Base-by-base conservation (phyloP, 2,888 invertebrate species). In the Sphaerolaimus hirsutus region DNA sequence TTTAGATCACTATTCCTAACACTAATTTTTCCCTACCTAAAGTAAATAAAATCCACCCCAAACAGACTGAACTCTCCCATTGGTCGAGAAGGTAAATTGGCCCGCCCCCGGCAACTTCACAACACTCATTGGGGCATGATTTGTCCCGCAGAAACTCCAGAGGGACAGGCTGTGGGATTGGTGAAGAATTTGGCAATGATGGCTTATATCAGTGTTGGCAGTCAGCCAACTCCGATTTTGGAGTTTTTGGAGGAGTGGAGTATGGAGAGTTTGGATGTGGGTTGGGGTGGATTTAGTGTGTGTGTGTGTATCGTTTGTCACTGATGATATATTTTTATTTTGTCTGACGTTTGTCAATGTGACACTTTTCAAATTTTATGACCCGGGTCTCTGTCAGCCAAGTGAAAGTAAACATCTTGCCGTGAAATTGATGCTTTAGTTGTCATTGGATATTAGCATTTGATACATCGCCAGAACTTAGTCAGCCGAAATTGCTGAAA, bases 161-260 rank as follows among this genome's bases (percentile, higher is more conserved):
- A 99, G 70, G 93, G 60, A 29, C 59, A 61, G 44, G 59, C 59
- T 41, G 59, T 60, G 36, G 93, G 97, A 42, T 72, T 99, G 50
- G 97, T 99, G 29, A 99, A 99, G 67, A 99, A 99, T 70, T 72
- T 99, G 41, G 97, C 97, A 0, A 71, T 99, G 41, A 99, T 99
- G 97, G 91, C 97, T 2, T 97, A 99, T 60, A 99, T 99, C 57
- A 93, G 93, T 53, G 97, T 99, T 45, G 97, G 97, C 52, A 93
- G 91, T 43, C 89, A 93, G 65, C 93, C 97, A 0, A 89, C 91
- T 12, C 97, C 97, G 1, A 99, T 99, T 68, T 72, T 99, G 46
- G 97, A 99, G 74, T 99, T 99, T 72, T 87, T 99, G 75, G 97
- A 99, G 64, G 97, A 99, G 66, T 99, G 97, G 97, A 89, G 89